Evolutionary conservation across 2,888 invertebrate species (phyloP).

Genomic region (Mantis religiosa): DNA sequence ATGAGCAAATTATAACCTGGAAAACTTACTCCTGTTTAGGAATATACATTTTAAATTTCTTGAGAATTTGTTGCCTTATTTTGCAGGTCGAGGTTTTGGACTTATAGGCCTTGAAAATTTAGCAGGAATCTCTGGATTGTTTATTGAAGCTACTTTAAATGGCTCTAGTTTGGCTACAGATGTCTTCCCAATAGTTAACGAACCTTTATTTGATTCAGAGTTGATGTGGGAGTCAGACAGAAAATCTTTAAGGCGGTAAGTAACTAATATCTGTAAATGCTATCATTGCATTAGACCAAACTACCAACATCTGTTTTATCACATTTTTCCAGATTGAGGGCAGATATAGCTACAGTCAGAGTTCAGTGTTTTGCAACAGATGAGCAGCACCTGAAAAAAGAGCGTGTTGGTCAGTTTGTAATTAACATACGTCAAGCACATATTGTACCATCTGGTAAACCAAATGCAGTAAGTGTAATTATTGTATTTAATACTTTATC

Average conservation of each 20-base stretch:
- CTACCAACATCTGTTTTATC: not conserved
- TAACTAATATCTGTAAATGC: not conserved
- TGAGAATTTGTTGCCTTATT: not conserved
- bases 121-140: slow-evolving; percentile 7
- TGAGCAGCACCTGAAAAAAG: slow-evolving; percentile 43
- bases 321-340: slow-evolving; percentile 56
- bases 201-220: slow-evolving; percentile 66
- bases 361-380: slow-evolving; percentile 61
- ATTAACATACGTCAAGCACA: not conserved
- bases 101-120: slow-evolving; percentile 29
- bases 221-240: slow-evolving; percentile 77
- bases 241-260: slow-evolving; percentile 61
- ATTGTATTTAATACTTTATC: too few relatives aligned
- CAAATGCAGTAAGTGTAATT: not conserved
- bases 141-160: slow-evolving; percentile 33
- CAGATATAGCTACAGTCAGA: slow-evolving; percentile 68
- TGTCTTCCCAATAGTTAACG: slow-evolving; percentile 34
- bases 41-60: too few relatives aligned
- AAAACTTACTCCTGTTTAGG: too few relatives aligned
- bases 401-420: not conserved
- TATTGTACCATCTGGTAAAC: slow-evolving; percentile 2
- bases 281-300: too few relatives aligned
- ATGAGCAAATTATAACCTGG: too few relatives aligned
- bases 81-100: slow-evolving; percentile 34
- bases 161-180: slow-evolving; percentile 57